A percentile compares a stretch with the other conserved stretches of the same genome.
Evolutionary conservation across 2,797 vertebrate species (phyloP).

Genomic region (Lutjanus argentimaculatus): DNA sequence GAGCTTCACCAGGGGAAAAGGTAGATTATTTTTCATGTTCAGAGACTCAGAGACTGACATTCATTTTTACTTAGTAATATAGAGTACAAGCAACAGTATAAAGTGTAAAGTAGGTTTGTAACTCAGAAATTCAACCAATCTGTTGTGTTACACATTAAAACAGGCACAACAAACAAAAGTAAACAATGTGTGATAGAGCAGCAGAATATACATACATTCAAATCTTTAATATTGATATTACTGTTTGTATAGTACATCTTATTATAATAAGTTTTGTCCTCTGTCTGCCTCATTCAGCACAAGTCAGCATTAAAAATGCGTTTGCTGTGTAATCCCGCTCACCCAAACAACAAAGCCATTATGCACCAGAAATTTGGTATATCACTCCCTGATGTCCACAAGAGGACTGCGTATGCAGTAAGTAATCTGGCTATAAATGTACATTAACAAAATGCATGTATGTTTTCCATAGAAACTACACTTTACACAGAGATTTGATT

Average conservation of each 20-base stretch:
- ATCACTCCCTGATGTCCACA: constrained; percentile 84
- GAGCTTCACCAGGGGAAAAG: constrained; percentile 71
- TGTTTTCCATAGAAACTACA: constrained; percentile 19
- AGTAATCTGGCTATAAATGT: constrained; percentile 73
- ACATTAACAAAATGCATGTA: background rate
- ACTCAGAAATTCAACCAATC: no score
- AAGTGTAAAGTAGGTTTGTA: no score
- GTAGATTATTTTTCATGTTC: constrained; percentile 49
- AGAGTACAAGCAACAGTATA: background rate
- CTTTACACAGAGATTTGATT: background rate
- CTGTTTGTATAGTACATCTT: background rate
- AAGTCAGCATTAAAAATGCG: constrained; percentile 83
- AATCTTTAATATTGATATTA: background rate
- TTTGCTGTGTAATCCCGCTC: constrained; percentile 82
- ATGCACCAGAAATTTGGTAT: constrained; percentile 82
- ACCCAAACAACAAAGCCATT: constrained; percentile 76
- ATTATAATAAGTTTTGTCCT: background rate
- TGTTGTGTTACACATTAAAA: no score
- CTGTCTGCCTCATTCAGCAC: constrained; percentile 79
- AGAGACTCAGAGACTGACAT: constrained; percentile 1
- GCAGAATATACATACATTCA: background rate
- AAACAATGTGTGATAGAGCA: no score
- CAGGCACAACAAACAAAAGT: no score
- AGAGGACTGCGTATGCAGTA: constrained; percentile 81
- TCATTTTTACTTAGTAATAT: background rate